Conservation (phyloP, 37 sponge, comb jelly and placozoan species). For the Spongilla lacustris region DNA sequence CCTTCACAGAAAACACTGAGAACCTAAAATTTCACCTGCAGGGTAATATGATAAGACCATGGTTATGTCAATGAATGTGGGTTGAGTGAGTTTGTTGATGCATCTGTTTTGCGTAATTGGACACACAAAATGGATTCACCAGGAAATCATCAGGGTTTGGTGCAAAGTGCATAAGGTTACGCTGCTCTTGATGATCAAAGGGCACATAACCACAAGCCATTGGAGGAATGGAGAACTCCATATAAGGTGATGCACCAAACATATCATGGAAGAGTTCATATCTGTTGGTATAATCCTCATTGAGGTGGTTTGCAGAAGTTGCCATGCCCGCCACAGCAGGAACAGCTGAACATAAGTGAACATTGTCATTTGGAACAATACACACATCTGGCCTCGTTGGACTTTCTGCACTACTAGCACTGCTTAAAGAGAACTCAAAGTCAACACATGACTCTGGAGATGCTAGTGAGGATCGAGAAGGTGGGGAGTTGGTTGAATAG, state of each 20-base stretch:
- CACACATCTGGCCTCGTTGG: neutral
- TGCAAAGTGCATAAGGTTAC: neutral
- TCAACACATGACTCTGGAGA: slow-evolving; percentile 16
- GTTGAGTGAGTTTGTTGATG: neutral
- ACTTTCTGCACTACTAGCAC: neutral
- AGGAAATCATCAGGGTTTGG: neutral
- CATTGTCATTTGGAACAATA: neutral
- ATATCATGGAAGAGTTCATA: neutral
- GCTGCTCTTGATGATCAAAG: neutral
- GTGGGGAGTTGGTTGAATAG: slow-evolving; percentile 47
- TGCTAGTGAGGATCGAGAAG: slow-evolving; percentile 27
- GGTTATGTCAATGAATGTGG: neutral
- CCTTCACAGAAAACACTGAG: no score
- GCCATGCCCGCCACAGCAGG: neutral
- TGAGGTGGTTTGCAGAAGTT: neutral
- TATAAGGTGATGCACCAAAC: neutral
- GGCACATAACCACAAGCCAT: neutral
- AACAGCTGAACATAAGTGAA: neutral
- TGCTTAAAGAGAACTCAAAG: neutral
- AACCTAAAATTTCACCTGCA: neutral
- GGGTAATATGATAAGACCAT: neutral
- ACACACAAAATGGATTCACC: neutral
- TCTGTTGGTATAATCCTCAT: neutral
- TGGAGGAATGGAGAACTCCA: neutral
- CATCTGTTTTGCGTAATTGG: neutral